Evolutionary conservation across 2,113 vertebrate genomes (phyloP), one percentile per base, ranked within the genome.

Genomic region (Shinisaurus crocodilurus): DNA sequence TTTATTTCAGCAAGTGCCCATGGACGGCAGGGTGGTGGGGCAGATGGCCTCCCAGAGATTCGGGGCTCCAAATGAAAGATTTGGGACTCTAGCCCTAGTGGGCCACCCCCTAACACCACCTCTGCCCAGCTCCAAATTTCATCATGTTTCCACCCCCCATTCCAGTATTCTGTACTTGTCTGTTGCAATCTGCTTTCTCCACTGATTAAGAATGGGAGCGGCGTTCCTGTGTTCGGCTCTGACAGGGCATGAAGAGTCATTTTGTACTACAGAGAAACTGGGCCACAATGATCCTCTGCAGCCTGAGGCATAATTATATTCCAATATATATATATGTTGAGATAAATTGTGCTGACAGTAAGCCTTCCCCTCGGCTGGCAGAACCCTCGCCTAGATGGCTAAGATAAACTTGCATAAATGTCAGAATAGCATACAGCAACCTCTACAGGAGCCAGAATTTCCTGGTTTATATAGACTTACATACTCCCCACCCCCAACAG

Each of bases 261-360:
- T 67, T 45, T 65, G 82, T 50, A 76, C 12, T 76, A 48, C 69
- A 65, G 34, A 29, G 9, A 37, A 77, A 67, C 72, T 23, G 9
- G 70, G 60, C 29, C 88, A 90, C 72, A 67, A 23, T n/a, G 57
- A 40, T 40, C 34, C 57, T 84, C 20, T 50, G 25, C 20, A 77
- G 29, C 29, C 70, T 29, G 34, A 81, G 63, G 77, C 76, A 37
- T 37, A 81, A 88, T 88, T 80, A 88, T 81, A 80, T 88, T 69
- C 34, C 63, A 50, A 8, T 67, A 45, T 37, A 74, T 65, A 48
- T 34, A 13, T 65, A 48, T 34, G 23, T 25, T 40, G 70, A n/a
- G 81, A 84, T 76, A 29, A 67, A 77, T 50, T 67, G 54, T 12
- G 74, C 34, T 29, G 57, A 67, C 82, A 85, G 37, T 45, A 43